A percentile compares a stretch with the other conserved stretches of the same genome.
Evolutionary conservation across 1,140 invertebrate genomes (phyloP).

Genomic region (Sycophaga agraensis): DNA sequence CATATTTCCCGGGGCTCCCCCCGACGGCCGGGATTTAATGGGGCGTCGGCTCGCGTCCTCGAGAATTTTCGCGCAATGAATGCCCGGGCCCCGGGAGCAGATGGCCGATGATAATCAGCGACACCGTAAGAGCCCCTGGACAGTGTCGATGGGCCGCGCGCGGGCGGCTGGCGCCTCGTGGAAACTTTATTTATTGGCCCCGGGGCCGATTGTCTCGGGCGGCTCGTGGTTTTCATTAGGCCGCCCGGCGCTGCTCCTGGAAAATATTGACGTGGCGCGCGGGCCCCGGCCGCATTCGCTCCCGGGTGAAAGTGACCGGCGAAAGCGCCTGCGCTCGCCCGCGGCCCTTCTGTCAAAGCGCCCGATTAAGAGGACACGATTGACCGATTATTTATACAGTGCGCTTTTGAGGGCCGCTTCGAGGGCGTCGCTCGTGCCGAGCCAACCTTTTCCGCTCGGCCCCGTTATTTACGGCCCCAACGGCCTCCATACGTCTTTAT

Average conservation of each 20-base stretch:
- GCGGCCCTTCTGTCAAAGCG: neutral
- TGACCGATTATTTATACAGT: neutral
- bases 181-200: conserved; percentile 9
- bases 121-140: conserved; percentile 22
- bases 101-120: conserved; percentile 28
- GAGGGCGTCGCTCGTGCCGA: no score
- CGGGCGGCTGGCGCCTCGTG: neutral
- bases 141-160: no score
- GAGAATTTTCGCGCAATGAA: conserved; percentile 7
- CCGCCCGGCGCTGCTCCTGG: no score
- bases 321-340: neutral
- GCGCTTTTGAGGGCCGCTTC: neutral
- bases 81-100: conserved; percentile 1
- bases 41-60: neutral
- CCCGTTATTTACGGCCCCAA: no score
- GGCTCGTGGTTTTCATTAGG: no score
- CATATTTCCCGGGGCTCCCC: conserved; percentile 18
- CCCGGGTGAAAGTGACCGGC: no score
- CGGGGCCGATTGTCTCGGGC: no score
- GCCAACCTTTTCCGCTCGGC: no score
- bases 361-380: conserved; percentile 1
- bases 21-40: conserved; percentile 9
- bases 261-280: no score
- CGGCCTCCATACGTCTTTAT: no score
- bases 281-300: no score